Conservation (phyloP, 2,113 vertebrate genomes). For the Nycticryphes semicollaris region DNA sequence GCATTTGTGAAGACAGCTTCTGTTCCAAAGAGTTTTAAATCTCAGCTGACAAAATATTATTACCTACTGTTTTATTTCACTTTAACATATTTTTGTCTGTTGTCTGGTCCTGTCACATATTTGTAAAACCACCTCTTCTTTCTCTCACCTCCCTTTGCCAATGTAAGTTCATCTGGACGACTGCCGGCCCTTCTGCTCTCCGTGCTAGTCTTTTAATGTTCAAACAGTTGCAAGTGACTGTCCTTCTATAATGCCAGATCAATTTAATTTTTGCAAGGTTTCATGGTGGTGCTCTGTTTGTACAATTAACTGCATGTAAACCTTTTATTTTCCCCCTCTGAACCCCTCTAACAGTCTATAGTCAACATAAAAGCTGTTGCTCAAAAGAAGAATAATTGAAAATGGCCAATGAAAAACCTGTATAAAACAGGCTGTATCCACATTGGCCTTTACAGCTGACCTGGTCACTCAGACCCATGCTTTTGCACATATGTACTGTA, state of each 20-base stretch:
- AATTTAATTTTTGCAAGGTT: background rate
- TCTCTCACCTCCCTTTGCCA: background rate
- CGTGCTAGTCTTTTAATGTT: background rate
- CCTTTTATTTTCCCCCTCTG: background rate
- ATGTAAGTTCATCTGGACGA: background rate
- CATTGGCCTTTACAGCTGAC: background rate
- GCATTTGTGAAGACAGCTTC: background rate
- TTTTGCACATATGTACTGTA: background rate
- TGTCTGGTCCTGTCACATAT: background rate
- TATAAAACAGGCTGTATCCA: background rate
- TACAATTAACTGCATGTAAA: background rate
- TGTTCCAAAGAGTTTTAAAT: background rate
- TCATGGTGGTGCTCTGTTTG: rapidly evolving
- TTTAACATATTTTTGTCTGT: background rate
- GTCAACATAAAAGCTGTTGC: background rate
- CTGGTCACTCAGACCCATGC: background rate
- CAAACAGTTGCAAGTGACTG: background rate
- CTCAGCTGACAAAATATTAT: background rate
- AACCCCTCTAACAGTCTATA: background rate
- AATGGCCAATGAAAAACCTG: background rate
- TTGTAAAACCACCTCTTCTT: background rate
- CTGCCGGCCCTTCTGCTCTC: background rate
- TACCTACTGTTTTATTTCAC: background rate
- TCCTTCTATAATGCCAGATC: background rate
- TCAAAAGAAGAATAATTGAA: background rate